A percentile compares a stretch with the other conserved stretches of the same genome.
Conservation (phyloP, 2,888 invertebrate species). For the Kryphioiulus occultus region DNA sequence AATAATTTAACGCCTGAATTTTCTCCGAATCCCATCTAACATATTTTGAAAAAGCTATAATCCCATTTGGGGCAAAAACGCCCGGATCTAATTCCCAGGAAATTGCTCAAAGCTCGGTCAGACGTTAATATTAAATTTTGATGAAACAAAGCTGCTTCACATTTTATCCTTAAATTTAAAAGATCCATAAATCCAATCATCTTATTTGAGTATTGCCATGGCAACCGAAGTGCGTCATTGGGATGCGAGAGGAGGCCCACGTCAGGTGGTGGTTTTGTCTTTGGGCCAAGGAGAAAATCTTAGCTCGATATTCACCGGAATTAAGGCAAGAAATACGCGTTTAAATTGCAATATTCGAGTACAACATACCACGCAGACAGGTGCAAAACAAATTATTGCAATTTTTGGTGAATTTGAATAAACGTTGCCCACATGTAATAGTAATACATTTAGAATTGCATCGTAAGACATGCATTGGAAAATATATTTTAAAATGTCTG, state of each 20-base stretch:
- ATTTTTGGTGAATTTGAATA: too few species aligned
- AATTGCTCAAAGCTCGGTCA: background rate
- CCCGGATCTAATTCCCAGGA: background rate
- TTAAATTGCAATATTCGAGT: background rate
- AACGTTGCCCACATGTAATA: too few species aligned
- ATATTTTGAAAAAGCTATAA: background rate
- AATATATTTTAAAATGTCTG: too few species aligned
- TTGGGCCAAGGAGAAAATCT: background rate
- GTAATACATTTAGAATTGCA: too few species aligned
- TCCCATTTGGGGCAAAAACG: background rate
- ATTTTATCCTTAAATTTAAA: slow-evolving; percentile 11
- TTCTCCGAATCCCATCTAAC: background rate
- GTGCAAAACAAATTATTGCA: too few species aligned
- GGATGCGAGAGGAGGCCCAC: background rate
- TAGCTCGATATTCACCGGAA: background rate
- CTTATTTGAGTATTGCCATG: slow-evolving; percentile 20
- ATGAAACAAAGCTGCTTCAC: slow-evolving; percentile 11
- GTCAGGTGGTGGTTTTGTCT: background rate
- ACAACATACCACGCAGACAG: too few species aligned
- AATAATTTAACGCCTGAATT: background rate
- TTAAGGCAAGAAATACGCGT: background rate
- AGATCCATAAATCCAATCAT: slow-evolving; percentile 35
- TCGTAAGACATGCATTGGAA: too few species aligned
- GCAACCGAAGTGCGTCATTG: slow-evolving; percentile 7
- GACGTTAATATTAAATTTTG: slow-evolving; percentile 30